phyloP scores from a whole-genome alignment of 1,140 invertebrate species.

The Drosophila saltans region DNA sequence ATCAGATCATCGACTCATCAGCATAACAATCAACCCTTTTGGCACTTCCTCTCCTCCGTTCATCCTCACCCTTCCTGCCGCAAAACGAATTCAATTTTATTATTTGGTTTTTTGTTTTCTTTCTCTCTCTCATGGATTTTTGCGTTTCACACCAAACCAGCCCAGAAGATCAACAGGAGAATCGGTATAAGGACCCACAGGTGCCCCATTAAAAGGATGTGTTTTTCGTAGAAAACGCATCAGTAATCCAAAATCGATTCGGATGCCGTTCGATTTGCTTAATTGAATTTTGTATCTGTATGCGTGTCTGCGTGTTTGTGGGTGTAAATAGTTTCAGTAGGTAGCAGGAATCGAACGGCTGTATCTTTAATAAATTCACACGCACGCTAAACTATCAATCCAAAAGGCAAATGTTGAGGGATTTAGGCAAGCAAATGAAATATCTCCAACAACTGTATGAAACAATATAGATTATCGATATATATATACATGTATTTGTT shows the following conservation, averaged over 20 bases:
- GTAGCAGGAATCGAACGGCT: constrained; percentile 20
- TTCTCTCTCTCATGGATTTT: not conserved
- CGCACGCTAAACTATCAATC: constrained; percentile 35
- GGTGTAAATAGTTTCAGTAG: constrained; percentile 3
- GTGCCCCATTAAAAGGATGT: constrained; percentile 33
- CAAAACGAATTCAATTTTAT: constrained; percentile 1
- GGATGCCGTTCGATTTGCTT: constrained; percentile 59
- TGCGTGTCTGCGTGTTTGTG: not conserved
- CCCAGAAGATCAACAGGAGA: not conserved
- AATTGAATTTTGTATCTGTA: constrained; percentile 52
- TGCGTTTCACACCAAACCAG: constrained; percentile 42
- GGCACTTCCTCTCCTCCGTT: constrained; percentile 29
- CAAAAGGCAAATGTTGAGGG: not conserved
- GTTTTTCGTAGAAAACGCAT: constrained; percentile 54
- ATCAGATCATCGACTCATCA: constrained; percentile 40
- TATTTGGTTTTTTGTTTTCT: not conserved
- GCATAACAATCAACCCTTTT: constrained; percentile 57
- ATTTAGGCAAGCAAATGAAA: not conserved
- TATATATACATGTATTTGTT: not conserved
- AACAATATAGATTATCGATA: not conserved
- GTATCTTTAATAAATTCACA: constrained; percentile 58
- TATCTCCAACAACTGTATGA: not conserved
- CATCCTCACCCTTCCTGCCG: constrained; percentile 3
- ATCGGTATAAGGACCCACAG: constrained; percentile 29
- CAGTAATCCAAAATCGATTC: constrained; percentile 44